These are phyloP conservation scores for Egretta garzetta DNA, from an alignment of 2,113 vertebrate species.

Conservation along the genomic window DNA sequence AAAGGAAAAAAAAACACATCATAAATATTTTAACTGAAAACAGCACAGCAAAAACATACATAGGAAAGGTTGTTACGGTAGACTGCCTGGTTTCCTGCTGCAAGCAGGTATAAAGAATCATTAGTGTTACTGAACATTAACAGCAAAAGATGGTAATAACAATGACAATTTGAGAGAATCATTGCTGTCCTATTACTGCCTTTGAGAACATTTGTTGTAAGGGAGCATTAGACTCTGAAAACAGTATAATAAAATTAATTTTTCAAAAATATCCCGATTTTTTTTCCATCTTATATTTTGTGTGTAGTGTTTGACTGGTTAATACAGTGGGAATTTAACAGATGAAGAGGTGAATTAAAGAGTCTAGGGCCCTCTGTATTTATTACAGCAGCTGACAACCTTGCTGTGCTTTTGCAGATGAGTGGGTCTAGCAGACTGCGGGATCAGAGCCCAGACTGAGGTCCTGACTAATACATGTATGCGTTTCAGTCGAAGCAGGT, in stretches of 20 bases:
- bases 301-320: neutral
- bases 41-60: neutral
- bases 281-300: neutral
- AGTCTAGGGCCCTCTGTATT: neutral
- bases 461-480: neutral
- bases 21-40: constrained; percentile 32
- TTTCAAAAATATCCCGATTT: neutral
- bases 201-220: neutral
- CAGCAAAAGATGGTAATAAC: neutral
- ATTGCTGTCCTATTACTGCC: neutral
- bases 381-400: neutral
- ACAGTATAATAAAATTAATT: neutral
- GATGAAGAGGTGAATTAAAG: neutral
- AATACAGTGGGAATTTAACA: neutral
- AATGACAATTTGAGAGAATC: neutral
- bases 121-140: neutral
- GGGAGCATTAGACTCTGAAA: neutral
- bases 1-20: neutral
- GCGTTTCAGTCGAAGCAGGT: neutral
- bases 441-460: neutral
- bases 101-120: constrained; percentile 14
- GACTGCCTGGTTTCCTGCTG: constrained; percentile 36
- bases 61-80: neutral
- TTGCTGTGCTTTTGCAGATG: neutral
- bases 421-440: neutral